Conservation (phyloP, 2,797 vertebrate species). For the Crypturellus tataupa region DNA sequence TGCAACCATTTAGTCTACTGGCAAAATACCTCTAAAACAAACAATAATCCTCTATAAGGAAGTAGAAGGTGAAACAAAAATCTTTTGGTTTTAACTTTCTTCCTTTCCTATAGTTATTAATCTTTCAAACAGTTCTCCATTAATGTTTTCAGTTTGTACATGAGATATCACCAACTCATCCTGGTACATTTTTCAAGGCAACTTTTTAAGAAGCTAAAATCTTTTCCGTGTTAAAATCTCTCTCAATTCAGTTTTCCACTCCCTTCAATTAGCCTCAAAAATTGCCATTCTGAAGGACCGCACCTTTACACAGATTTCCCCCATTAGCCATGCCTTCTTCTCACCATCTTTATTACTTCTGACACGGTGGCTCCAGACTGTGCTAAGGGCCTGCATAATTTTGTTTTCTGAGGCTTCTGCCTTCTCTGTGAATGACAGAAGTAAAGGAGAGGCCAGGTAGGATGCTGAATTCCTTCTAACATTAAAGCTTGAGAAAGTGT, state of each 20-base stretch:
- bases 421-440: not conserved
- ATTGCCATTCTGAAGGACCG: not conserved
- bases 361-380: not conserved
- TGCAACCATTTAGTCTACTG: not conserved
- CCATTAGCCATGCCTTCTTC: not conserved
- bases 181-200: not conserved
- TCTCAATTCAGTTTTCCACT: not conserved
- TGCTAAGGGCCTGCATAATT: not conserved
- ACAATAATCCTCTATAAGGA: not conserved
- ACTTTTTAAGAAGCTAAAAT: not conserved
- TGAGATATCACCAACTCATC: not conserved
- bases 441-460: constrained; percentile 13
- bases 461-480: constrained; percentile 9
- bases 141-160: not conserved
- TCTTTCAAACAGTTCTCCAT: not conserved
- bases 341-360: not conserved
- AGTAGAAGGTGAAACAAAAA: not conserved
- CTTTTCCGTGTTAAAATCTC: not conserved
- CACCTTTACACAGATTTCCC: not conserved
- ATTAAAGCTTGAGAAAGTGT: constrained; percentile 38
- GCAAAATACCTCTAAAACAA: not conserved
- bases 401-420: not conserved
- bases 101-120: not conserved
- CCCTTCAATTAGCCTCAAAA: not conserved
- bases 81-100: not conserved